Conservation (phyloP, 2,113 vertebrate species). For the Pseudorhombus dupliciocellatus region DNA sequence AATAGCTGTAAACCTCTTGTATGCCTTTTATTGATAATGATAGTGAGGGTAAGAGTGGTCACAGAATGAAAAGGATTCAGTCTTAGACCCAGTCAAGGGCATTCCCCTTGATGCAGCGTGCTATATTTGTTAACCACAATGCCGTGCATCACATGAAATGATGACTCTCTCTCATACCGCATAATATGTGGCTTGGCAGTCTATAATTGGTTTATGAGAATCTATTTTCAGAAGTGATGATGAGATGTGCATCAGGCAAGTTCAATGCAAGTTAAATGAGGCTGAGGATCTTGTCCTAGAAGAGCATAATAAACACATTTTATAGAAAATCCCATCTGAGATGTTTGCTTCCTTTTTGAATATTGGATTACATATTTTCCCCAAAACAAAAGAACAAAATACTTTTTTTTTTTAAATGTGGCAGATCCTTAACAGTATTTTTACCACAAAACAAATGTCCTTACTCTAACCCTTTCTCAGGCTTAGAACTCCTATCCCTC, state of each 20-base stretch:
- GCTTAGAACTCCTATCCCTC: conserved; percentile 73
- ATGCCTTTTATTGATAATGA: conserved; percentile 41
- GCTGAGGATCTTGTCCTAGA: neutral
- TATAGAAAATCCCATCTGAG: neutral
- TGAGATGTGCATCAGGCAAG: neutral
- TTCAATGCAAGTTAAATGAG: conserved; percentile 6
- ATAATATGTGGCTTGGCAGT: conserved; percentile 61
- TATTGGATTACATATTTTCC: neutral
- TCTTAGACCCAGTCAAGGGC: conserved; percentile 55
- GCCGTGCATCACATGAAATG: conserved; percentile 70
- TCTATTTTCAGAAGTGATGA: conserved; percentile 66
- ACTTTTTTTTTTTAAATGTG: too few relatives aligned
- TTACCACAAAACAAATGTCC: neutral
- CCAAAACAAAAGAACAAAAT: too few relatives aligned
- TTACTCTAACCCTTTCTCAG: conserved; percentile 74
- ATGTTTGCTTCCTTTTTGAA: neutral
- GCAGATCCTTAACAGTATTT: neutral
- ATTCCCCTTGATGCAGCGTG: conserved; percentile 56
- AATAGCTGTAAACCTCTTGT: conserved; percentile 32
- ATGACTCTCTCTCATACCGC: conserved; percentile 68
- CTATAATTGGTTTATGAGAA: conserved; percentile 70
- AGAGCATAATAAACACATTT: too few relatives aligned
- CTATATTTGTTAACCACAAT: conserved; percentile 72
- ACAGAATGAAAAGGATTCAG: conserved; percentile 26
- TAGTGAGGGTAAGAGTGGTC: conserved; percentile 30